Conservation (phyloP, 2,888 invertebrate genomes). For the Tryphoninae sp. region DNA sequence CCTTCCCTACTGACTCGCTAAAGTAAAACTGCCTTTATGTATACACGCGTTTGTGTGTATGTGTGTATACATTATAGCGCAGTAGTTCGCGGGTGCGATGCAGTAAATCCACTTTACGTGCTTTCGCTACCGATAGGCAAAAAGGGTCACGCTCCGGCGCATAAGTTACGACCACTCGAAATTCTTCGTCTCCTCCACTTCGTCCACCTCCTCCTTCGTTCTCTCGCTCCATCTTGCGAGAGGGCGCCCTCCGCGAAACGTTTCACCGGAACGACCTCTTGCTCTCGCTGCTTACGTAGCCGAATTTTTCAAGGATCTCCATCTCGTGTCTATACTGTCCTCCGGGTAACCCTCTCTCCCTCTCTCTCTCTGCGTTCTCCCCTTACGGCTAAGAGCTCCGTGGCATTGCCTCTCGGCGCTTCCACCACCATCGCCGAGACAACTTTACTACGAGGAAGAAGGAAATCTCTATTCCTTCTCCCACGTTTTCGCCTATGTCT, state of each 20-base stretch:
- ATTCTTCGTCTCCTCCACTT: constrained; percentile 66
- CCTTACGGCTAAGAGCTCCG: constrained; percentile 29
- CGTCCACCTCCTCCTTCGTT: constrained; percentile 34
- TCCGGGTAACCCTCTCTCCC: constrained; percentile 12
- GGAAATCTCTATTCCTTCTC: constrained; percentile 26
- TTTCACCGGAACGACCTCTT: constrained; percentile 52
- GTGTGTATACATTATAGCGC: constrained; percentile 24
- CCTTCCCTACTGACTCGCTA: constrained; percentile 36
- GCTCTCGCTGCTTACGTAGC: constrained; percentile 61
- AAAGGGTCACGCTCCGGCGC: constrained; percentile 70
- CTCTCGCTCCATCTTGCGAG: constrained; percentile 8
- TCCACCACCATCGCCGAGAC: constrained; percentile 30
- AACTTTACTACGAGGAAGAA: constrained; percentile 42
- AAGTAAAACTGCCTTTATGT: constrained; percentile 12
- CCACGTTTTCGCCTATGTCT: background rate
- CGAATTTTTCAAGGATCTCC: constrained; percentile 64
- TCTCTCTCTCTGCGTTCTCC: constrained; percentile 3
- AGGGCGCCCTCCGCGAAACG: constrained; percentile 37
- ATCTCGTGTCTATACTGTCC: constrained; percentile 42
- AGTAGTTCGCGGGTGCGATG: constrained; percentile 64
- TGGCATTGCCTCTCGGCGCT: constrained; percentile 33
- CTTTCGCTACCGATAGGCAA: constrained; percentile 74
- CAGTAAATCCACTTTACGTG: constrained; percentile 76
- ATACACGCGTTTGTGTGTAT: background rate
- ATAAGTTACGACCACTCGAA: constrained; percentile 75